Evolutionary conservation across 2,888 invertebrate species (phyloP).

Genomic region (Herminia tarsipennalis): DNA sequence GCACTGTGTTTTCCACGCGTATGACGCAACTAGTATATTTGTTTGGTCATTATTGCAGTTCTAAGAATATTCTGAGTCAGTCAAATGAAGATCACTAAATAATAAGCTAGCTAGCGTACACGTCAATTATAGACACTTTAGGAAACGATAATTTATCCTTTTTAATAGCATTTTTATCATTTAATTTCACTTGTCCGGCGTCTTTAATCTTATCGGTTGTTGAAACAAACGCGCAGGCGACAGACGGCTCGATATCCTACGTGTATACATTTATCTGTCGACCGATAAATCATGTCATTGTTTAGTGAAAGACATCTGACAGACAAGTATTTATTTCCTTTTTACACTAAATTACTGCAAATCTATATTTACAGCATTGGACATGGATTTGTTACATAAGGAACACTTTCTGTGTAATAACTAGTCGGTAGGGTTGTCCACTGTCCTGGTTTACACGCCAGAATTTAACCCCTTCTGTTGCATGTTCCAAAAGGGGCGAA

Average conservation of each 20-base stretch:
- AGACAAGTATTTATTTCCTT: slow-evolving; percentile 55
- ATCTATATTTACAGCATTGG: slow-evolving; percentile 24
- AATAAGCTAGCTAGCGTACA: too few relatives aligned
- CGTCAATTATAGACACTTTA: too few relatives aligned
- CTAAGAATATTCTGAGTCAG: slow-evolving; percentile 2
- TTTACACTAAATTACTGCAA: slow-evolving; percentile 45
- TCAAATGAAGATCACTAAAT: not conserved
- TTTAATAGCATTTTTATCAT: slow-evolving; percentile 8
- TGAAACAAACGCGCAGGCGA: slow-evolving; percentile 28
- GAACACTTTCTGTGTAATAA: slow-evolving; percentile 2
- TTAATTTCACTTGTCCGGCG: slow-evolving; percentile 7
- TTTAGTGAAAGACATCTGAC: slow-evolving; percentile 54
- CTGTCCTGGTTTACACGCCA: too few relatives aligned
- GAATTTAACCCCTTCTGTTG: too few relatives aligned
- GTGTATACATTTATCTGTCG: slow-evolving; percentile 51
- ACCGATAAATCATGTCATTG: slow-evolving; percentile 58
- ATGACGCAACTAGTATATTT: slow-evolving; percentile 3
- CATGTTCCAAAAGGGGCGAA: too few relatives aligned
- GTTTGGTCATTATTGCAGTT: not conserved
- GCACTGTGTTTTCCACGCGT: not conserved
- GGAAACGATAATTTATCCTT: slow-evolving; percentile 2
- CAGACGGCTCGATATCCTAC: slow-evolving; percentile 42
- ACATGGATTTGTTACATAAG: slow-evolving; percentile 6
- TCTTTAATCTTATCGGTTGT: slow-evolving; percentile 37
- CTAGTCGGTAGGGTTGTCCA: not conserved